Evolutionary conservation across 2,797 vertebrate genomes (phyloP).

Genomic region (Sebastiscus albofasciatus): DNA sequence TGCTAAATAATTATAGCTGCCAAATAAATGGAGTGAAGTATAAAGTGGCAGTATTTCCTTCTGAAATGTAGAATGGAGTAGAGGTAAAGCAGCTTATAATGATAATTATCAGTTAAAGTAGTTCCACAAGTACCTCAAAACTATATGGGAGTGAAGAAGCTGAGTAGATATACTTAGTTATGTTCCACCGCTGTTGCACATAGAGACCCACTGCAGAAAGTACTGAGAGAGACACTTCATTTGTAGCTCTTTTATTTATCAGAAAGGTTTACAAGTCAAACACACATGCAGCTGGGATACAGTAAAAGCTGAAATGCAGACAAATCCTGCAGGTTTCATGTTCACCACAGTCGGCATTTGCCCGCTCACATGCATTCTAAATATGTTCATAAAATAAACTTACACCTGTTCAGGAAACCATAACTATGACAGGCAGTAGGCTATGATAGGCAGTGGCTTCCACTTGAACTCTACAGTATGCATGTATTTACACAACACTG

Average conservation of each 20-base stretch:
- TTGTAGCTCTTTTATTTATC: slow-evolving; percentile 22
- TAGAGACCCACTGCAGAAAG: background rate
- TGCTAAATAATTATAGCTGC: background rate
- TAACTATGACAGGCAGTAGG: background rate
- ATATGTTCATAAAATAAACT: background rate
- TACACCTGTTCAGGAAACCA: background rate
- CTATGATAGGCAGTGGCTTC: background rate
- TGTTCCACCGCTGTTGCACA: background rate
- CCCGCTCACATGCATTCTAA: background rate
- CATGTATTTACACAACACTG: slow-evolving; percentile 2
- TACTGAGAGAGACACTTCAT: background rate
- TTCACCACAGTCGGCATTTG: background rate
- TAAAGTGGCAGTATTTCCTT: background rate
- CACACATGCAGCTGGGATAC: background rate
- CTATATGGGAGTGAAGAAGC: background rate
- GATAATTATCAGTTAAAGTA: background rate
- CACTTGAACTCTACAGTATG: background rate
- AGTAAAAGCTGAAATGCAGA: slow-evolving; percentile 17
- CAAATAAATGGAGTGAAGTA: background rate
- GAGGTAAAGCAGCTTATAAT: no score
- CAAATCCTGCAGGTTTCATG: background rate
- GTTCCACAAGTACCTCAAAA: background rate
- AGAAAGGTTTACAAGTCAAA: slow-evolving; percentile 12
- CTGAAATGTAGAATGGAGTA: background rate
- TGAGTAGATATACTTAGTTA: background rate